Evolutionary conservation across 1,140 invertebrate species (phyloP), one percentile per base, ranked within the genome.

Genomic region (Rhagoletis zephyria): DNA sequence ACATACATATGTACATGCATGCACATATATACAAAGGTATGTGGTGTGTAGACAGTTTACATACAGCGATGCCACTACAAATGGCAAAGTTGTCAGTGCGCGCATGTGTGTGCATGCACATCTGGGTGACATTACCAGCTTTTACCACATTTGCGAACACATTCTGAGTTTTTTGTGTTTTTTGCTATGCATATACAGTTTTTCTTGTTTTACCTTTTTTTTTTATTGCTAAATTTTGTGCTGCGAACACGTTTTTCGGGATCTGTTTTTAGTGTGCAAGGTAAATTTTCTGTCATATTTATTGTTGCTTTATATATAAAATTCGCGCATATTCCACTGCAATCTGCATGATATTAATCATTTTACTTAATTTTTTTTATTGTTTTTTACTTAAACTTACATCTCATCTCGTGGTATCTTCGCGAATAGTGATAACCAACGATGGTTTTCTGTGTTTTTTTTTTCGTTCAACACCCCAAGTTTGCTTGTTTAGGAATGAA

Each of bases 61-160:
- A 19, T 74, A 9, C 5, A 63, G 9, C 16, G 61, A 19, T 81
- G n/a, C 48, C 74, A 48, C 74, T 7, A 10, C 14, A 45, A 74
- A 67, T 40, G 40, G 16, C 40, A 14, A 10, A 56, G 51, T 56
- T 56, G 30, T 16, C 16, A 45, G 9, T 16, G 40, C 12, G 40
- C 12, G 14, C 74, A 81, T n/a, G 45, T 81, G n/a, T 81, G 16
- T 67, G 6, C 40, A 30, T 40, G 64, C 4, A 67, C 30, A 9
- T 19, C 10, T 30, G 42, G 59, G 16, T 56, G 74, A n/a, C 74
- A 19, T 63, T n/a, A 30, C 3, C 74, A 30, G 74, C 74, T 81
- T 81, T 81, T 81, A 81, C 74, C 74, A 19, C 48, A 19, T 81
- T 81, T 81, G 74, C 74, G n/a, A 81, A 81, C 30, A 74, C 19